phyloP scores from a whole-genome alignment of 1,140 invertebrate species.

The Drosophila rhopaloa region DNA sequence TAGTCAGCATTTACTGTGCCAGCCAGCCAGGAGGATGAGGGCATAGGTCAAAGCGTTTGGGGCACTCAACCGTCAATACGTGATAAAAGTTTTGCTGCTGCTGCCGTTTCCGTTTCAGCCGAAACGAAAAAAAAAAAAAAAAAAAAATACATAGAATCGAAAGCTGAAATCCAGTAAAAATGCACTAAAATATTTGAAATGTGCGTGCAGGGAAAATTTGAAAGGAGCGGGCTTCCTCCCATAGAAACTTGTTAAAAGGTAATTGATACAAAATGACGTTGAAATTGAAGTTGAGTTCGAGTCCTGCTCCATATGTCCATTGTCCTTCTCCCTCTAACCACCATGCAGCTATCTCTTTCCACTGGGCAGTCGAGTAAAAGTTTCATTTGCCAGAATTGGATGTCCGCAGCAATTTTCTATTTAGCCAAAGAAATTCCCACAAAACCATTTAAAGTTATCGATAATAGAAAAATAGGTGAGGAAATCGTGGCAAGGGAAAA shows the following conservation, averaged over 20 bases:
- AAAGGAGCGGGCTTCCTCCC: slow-evolving; percentile 18
- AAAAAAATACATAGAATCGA: slow-evolving; percentile 29
- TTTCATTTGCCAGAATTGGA: slow-evolving; percentile 38
- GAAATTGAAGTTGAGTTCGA: slow-evolving; percentile 55
- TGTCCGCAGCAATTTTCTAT: slow-evolving; percentile 54
- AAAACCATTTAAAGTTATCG: slow-evolving; percentile 45
- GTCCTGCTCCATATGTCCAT: slow-evolving; percentile 36
- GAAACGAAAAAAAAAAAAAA: neutral
- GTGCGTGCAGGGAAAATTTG: slow-evolving; percentile 56
- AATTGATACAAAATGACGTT: slow-evolving; percentile 79
- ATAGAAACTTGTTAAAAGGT: slow-evolving; percentile 72
- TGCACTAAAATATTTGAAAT: slow-evolving; percentile 78
- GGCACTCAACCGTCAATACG: slow-evolving; percentile 78
- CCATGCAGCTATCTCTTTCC: slow-evolving; percentile 1
- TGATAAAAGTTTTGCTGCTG: slow-evolving; percentile 73
- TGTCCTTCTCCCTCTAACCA: neutral
- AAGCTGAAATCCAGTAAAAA: slow-evolving; percentile 60
- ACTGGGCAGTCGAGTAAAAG: slow-evolving; percentile 22
- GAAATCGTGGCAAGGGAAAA: neutral
- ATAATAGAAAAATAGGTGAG: slow-evolving; percentile 18
- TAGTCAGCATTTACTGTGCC: slow-evolving; percentile 20
- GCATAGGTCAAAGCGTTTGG: slow-evolving; percentile 36
- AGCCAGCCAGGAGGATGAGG: neutral
- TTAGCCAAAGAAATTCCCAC: slow-evolving; percentile 47
- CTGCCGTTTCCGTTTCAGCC: slow-evolving; percentile 66